These are phyloP conservation scores for Myotis daubentonii DNA, from an alignment of 2,797 vertebrate genomes.

Conservation along the genomic window DNA sequence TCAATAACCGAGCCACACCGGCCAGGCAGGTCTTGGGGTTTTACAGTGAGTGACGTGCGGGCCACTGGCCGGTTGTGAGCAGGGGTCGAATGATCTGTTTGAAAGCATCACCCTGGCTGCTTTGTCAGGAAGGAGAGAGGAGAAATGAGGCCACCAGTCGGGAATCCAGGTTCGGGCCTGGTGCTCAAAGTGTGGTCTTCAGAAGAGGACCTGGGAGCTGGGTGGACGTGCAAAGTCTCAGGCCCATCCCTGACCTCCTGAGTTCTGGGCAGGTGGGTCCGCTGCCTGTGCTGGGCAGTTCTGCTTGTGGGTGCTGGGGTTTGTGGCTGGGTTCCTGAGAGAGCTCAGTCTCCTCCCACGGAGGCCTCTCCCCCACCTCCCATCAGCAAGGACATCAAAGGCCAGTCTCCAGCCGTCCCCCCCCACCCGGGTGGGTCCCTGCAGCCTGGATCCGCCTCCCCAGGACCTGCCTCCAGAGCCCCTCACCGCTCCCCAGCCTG, in stretches of 20 bases:
- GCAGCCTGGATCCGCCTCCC: not conserved
- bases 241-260: accelerated
- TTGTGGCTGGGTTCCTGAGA: not conserved
- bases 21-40: not conserved
- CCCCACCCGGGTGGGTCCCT: not conserved
- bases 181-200: not conserved
- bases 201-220: not conserved
- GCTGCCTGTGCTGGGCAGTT: accelerated
- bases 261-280: too few species aligned
- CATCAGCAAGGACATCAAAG: accelerated
- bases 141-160: not conserved
- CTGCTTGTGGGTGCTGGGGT: accelerated
- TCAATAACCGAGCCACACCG: too few species aligned
- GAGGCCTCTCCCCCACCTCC: not conserved
- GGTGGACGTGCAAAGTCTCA: accelerated
- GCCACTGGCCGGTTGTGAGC: not conserved
- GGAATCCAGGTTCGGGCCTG: not conserved
- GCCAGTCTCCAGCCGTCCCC: not conserved
- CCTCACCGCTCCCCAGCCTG: not conserved
- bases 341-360: accelerated
- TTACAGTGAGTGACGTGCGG: too few species aligned
- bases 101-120: not conserved
- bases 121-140: not conserved
- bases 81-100: not conserved
- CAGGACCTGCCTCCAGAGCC: not conserved